Conservation (phyloP, 1,140 invertebrate genomes). For the Pinna nobilis region DNA sequence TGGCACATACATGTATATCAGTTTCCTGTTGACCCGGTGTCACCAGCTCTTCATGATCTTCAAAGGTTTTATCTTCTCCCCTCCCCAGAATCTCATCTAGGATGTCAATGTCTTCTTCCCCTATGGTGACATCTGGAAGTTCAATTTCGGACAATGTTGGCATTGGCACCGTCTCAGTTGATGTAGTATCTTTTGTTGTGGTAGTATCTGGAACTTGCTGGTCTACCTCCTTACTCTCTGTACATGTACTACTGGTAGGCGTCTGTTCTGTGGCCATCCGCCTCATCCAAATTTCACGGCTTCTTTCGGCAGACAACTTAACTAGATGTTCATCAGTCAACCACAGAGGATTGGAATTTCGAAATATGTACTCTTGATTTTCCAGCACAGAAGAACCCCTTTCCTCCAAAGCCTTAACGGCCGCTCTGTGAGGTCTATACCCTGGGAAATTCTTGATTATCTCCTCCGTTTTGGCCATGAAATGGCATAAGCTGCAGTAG, state of each 20-base stretch:
- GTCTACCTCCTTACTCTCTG: not conserved
- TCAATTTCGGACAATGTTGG: too few species aligned
- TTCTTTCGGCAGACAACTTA: not conserved
- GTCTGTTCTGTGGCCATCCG: not conserved
- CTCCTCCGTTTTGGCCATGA: constrained; percentile 2
- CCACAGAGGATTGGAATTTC: not conserved
- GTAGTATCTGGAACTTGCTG: too few species aligned
- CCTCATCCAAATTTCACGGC: constrained; percentile 2
- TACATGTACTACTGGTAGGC: not conserved
- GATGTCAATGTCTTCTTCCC: too few species aligned
- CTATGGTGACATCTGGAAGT: too few species aligned
- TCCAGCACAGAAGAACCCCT: not conserved
- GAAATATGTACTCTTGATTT: too few species aligned
- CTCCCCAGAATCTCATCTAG: too few species aligned
- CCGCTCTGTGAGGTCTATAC: not conserved
- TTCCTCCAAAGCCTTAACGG: not conserved
- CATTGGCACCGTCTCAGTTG: too few species aligned
- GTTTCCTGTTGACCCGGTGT: too few species aligned
- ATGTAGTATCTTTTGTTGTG: too few species aligned
- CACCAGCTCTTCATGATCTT: too few species aligned
- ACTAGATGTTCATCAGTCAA: not conserved
- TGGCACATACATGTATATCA: too few species aligned
- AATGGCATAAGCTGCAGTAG: constrained; percentile 22
- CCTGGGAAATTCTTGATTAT: not conserved
- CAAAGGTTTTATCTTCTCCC: too few species aligned